Percentiles rank a stretch among this genome's conserved stretches.
Evolutionary conservation across 2,797 vertebrate genomes (phyloP).

Genomic region (Urosaurus nigricauda): DNA sequence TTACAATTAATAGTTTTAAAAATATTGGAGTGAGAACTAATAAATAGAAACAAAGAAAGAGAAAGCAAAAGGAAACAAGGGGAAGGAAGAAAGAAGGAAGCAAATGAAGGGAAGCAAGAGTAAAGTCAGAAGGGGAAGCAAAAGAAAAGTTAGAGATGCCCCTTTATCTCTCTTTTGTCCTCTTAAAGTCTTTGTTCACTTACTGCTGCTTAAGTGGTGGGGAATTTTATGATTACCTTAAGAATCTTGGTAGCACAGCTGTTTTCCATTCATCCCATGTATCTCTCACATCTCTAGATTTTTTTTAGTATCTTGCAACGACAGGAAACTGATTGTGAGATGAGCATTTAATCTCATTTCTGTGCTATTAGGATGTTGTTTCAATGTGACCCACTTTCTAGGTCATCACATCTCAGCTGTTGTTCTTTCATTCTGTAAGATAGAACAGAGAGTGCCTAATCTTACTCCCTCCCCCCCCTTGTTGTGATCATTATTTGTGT

Average conservation of each 20-base stretch:
- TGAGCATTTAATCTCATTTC: not conserved
- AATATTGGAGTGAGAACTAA: not conserved
- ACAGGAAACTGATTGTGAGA: not conserved
- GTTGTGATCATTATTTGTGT: not conserved
- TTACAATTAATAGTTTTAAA: not conserved
- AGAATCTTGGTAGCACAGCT: not conserved
- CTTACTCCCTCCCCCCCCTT: not conserved
- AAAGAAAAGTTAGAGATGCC: not conserved
- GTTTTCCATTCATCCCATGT: not conserved
- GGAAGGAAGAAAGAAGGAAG: too few species aligned
- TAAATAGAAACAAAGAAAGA: too few species aligned
- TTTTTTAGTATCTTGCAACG: not conserved
- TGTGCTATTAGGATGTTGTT: not conserved
- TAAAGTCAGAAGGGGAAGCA: not conserved
- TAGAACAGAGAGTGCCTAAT: not conserved
- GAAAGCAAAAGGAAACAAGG: not conserved
- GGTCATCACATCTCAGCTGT: fast-evolving
- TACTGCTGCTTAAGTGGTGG: not conserved
- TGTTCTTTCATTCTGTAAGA: conserved; percentile 22
- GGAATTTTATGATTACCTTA: conserved; percentile 22
- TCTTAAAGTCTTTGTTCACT: not conserved
- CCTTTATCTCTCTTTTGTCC: not conserved
- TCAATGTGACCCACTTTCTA: not conserved
- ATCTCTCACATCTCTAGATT: not conserved
- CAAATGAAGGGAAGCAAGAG: too few species aligned